Base-by-base conservation (phyloP, 2,888 invertebrate species). In the Heliconius ethilla region DNA sequence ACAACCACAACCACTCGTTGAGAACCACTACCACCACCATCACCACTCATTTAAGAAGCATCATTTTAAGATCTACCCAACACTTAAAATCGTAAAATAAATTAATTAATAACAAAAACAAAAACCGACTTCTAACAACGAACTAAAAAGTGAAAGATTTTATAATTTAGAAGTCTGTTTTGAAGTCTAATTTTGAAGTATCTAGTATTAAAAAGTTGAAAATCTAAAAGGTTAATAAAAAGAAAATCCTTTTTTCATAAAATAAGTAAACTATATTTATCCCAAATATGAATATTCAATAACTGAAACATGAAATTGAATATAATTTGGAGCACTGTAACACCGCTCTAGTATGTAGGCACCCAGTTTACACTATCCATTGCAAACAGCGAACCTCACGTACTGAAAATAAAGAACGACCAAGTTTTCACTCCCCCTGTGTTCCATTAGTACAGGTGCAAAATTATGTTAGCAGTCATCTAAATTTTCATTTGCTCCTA, bases 361-460 rank as follows among this genome's bases (percentile, higher is more conserved):
- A 51, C 27, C 63, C 51, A 63, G 62, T 59, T 72, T 70, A 29
- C 4, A 59, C 59, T 76, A 69, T 79, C 72, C 70, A 62, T 67
- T 51, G 37, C 55, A 76, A 70, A 78, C 69, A 65, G 73, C 29
- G 75, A 74, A 73, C 69, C 40, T 78, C 79, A 80, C 78, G 80
- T 76, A 70, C 78, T 69, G 70, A 78, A 78, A 77, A 72, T 77
- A 79, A 80, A 78, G 70, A 65, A 76, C 70, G 27, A 40, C 70
- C 59, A 59, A 67, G 73, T 73, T 77, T 74, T 67, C 67, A 67
- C 67, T 70, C 76, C 75, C 80, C 70, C 70, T 37, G 59, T 51
- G 67, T 73, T 78, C 82, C 82, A 82, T 84, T 84, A 84, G 80
- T 79, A 45, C 80, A 79, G 79, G 81, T 75, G 79, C 76, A 75